Evolutionary conservation across 2,888 invertebrate genomes (phyloP), one percentile per base, ranked within the genome.

Genomic region (Galerucella pusilla): DNA sequence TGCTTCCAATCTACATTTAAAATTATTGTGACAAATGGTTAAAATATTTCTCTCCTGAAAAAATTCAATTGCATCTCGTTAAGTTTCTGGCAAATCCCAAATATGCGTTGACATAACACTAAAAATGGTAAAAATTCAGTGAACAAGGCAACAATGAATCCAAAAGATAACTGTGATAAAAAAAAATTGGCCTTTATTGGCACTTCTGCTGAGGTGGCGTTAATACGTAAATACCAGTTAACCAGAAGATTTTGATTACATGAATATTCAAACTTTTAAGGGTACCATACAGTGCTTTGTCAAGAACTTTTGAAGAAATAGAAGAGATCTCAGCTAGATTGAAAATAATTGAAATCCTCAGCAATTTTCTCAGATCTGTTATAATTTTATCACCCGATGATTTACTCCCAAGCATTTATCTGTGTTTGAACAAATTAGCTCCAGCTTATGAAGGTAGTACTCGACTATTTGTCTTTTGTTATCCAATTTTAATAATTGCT

Each of bases 401-500:
- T 87, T 89, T 99, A 75, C 85, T 97, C 72, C 92, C 95, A 0
- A 96, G 96, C 81, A 92, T 99, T 20, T 99, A 99, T 87, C 88
- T 99, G 80, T 97, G 97, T 84, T 90, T 99, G n/a, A 99, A 99
- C 88, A 94, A 96, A 87, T 89, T 99, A 63, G 98, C 97, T 0
- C 99, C 99, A 0, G 96, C 98, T 0, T 98, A 98, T 86, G 96
- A 97, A 87, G 98, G 97, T 81, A 76, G 60, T n/a, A 52, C 63
- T 35, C 14, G 12, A 61, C 16, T 49, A 49, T 9, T 63, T n/a
- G 49, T 61, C 14, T 66, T 9, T 54, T 61, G 54, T 20, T 65
- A 68, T 6, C 14, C 1, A 52, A 20, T 54, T 69, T 65, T 68
- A 11, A n/a, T 0, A 16, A n/a, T 54, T 69, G 5, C 12, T 67